Percentiles rank a stretch among this genome's conserved stretches.
Conservation (phyloP, 2,113 vertebrate genomes). For the Copsychus sechellarum region DNA sequence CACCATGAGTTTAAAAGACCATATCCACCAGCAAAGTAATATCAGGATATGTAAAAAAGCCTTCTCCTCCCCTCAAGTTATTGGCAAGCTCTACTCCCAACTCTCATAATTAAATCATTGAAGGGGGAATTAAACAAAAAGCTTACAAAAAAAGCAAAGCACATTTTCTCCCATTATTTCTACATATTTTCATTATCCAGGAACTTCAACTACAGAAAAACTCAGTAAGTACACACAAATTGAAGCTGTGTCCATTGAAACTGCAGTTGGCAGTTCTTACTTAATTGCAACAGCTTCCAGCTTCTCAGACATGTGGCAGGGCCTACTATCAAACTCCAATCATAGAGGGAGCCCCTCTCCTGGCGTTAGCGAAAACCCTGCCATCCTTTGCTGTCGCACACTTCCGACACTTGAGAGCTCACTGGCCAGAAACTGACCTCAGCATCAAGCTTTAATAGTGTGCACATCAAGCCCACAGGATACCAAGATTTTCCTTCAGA, state of each 20-base stretch:
- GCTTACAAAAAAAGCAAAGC: not conserved
- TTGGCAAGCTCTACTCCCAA: not conserved
- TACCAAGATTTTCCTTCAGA: not conserved
- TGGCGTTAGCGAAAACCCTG: conserved; percentile 83
- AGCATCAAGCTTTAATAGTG: conserved; percentile 88
- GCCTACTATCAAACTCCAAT: conserved; percentile 86
- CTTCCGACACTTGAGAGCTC: conserved; percentile 89
- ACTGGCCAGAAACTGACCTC: conserved; percentile 66
- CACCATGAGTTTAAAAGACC: not conserved
- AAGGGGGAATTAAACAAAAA: not conserved
- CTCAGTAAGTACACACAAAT: not conserved
- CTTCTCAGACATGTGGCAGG: conserved; percentile 79
- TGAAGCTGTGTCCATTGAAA: not conserved
- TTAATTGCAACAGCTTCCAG: not conserved
- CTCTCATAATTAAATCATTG: not conserved
- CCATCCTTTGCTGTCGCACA: conserved; percentile 84
- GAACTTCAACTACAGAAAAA: not conserved
- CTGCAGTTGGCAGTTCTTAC: accelerated
- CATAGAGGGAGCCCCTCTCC: conserved; percentile 74
- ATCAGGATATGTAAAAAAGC: not conserved
- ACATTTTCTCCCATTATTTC: not conserved
- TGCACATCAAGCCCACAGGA: conserved; percentile 46
- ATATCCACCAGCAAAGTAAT: not conserved
- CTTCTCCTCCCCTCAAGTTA: not conserved
- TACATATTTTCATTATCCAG: not conserved